Evolutionary conservation across 2,113 vertebrate species (phyloP), one percentile per base, ranked within the genome.

Genomic region (Tachuris rubrigastra): DNA sequence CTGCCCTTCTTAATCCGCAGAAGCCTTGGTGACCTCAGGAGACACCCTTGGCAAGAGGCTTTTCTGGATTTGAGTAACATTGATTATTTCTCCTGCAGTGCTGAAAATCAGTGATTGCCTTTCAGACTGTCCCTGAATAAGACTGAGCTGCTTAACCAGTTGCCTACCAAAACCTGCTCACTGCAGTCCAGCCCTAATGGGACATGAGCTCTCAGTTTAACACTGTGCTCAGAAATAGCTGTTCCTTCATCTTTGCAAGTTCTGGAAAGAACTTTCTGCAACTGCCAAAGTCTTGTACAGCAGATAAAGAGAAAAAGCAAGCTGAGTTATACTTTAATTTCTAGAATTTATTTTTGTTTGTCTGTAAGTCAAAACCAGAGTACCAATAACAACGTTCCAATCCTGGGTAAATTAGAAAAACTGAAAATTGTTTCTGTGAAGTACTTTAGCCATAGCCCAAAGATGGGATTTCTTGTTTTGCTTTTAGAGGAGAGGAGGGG

Each of bases 1-100:
- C 75, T 90, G 85, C 63, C 72, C 46, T 67, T 94, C 75, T 78
- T 95, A 96, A 97, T 96, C 90, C 93, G 74, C 19, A 22, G 80
- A 59, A 94, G 82, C 25, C 14, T 84, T 71, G 46, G n/a, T 96
- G 90, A 92, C 90, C 91, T 88, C 90, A 86, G 79, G 86, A 91
- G 85, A 84, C 77, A 84, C 33, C 35, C 59, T 94, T 92, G 56
- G 44, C 91, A 94, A 87, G 82, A 95, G 52, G 83, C 85, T 90
- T 89, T 94, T 91, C 90, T 83, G 59, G 67, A 77, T 96, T 93
- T 66, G 42, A 55, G 68, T 77, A 89, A 67, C 65, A 41, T 17
- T 1, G 22, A 71, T 90, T 90, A 78, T 94, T 91, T 78, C 19
- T 93, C 50, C 44, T 84, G 33, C 67, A 56, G 59, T 65, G 82